Conservation (phyloP, 2,797 vertebrate genomes). For the Phaenicophaeus curvirostris region DNA sequence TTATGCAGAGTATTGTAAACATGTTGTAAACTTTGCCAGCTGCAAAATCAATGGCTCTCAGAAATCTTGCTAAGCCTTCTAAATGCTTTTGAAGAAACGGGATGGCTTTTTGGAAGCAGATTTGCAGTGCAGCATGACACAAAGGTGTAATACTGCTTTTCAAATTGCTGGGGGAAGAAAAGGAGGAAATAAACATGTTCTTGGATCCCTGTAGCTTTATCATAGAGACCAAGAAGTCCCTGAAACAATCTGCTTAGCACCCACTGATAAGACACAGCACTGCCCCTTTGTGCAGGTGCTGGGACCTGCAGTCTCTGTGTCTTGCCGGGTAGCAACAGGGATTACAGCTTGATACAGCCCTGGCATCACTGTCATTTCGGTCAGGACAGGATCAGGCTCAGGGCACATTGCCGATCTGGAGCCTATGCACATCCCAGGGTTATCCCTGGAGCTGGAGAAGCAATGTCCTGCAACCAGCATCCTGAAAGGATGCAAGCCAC, state of each 20-base stretch:
- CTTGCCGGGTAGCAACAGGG: accelerated
- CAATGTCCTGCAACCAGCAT: accelerated
- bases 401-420: neutral
- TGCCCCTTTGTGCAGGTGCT: neutral
- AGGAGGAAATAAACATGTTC: neutral
- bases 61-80: conserved; percentile 19
- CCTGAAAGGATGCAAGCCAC: neutral
- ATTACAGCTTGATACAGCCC: neutral
- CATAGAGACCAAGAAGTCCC: neutral
- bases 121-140: neutral
- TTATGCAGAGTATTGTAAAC: conserved; percentile 61
- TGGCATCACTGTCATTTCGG: accelerated
- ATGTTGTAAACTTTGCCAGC: conserved; percentile 55
- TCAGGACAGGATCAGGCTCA: neutral
- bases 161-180: conserved; percentile 3
- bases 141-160: neutral
- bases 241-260: neutral
- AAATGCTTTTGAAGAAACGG: neutral
- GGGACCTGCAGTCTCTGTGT: neutral
- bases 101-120: neutral
- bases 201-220: neutral
- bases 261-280: neutral
- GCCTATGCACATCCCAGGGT: neutral
- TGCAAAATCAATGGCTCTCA: conserved; percentile 38
- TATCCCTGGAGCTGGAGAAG: neutral